Percentiles rank a stretch among this genome's conserved stretches.
These are phyloP conservation scores for Galeopterus variegatus DNA, from an alignment of 2,113 vertebrate genomes.

Conservation along the genomic window DNA sequence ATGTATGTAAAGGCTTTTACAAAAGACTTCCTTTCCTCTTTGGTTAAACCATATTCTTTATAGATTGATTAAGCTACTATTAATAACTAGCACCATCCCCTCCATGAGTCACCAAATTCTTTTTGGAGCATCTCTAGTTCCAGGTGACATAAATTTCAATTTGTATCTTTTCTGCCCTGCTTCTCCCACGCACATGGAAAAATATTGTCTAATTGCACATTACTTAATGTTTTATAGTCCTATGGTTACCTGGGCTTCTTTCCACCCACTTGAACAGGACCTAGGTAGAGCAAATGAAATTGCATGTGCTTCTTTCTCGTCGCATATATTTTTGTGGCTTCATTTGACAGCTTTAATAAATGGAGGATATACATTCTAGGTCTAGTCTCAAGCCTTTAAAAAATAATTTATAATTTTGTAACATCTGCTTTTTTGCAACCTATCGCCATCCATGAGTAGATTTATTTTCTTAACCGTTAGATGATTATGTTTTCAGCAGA, in stretches of 20 bases:
- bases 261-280: background rate
- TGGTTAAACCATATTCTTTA: background rate
- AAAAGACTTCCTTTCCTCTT: background rate
- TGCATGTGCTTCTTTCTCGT: background rate
- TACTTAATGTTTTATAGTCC: background rate
- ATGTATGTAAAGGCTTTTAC: background rate
- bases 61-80: background rate
- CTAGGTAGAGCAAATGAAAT: background rate
- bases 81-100: background rate
- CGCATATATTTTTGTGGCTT: background rate
- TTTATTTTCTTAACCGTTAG: slow-evolving; percentile 5
- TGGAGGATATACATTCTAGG: background rate
- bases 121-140: slow-evolving; percentile 17
- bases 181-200: background rate
- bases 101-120: background rate
- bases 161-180: background rate
- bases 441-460: background rate
- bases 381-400: background rate
- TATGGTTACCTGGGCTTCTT: background rate
- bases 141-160: slow-evolving; percentile 42
- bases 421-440: background rate
- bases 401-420: slow-evolving; percentile 48
- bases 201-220: background rate
- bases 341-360: slow-evolving; percentile 12
- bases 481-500: background rate